Evolutionary conservation across 2,797 vertebrate genomes (phyloP), one percentile per base, ranked within the genome.

Genomic region (Denticeps clupeoides): DNA sequence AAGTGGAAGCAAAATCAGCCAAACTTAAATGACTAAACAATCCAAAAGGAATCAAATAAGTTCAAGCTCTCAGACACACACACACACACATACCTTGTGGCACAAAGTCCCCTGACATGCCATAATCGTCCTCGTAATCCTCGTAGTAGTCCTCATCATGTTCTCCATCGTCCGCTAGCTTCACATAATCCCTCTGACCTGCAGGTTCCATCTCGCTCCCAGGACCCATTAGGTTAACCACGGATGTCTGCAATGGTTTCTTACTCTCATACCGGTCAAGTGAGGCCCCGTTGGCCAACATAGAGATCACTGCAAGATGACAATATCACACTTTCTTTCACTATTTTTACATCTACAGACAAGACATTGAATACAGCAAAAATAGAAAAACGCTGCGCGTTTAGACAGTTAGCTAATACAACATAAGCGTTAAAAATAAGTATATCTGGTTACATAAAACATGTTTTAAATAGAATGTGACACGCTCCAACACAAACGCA

Each of bases 351-450:
- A 15, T 7, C 2, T n/a, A 29, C 26, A 28, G 26, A 28, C 9
- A 26, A 26, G 25, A 28, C 11, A n/a, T 28, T 42, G 5, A 27
- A 49, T 24, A 48, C 32, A 9, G 19, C 27, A 13, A 31, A 48
- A 26, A 41, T 41, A 27, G 19, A n/a, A 8, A 50, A 15, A 40
- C 25, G 35, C 33, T 16, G 7, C 4, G 79, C 77, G 69, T 62
- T 68, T 72, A 81, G 77, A 80, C 78, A 57, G 71, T 79, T 71
- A 78, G 73, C 70, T 79, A 80, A 83, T 77, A 78, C 73, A 81
- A 75, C 75, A 81, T 82, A 80, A 71, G 64, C 60, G 78, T 82
- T 82, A 78, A 80, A 84, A 83, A 86, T 84, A 86, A 84, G 74
- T 70, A 72, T 69, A 78, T 82, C 79, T 68, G 50, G 70, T 83